Evolutionary conservation across 2,113 vertebrate genomes (phyloP).

Genomic region (Zosterops lateralis): DNA sequence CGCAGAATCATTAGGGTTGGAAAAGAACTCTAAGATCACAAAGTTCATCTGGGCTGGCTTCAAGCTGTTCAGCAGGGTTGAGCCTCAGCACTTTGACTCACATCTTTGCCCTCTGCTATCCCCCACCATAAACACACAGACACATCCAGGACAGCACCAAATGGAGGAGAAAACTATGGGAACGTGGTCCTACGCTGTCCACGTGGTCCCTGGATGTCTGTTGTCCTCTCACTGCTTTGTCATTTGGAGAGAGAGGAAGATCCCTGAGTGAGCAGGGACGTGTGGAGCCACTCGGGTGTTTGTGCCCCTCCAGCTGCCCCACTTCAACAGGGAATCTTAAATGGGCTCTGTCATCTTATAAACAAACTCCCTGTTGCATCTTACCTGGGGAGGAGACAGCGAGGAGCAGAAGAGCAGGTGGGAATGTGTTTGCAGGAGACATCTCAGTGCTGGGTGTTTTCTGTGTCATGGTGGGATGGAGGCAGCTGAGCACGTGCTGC

Average conservation of each 20-base stretch:
- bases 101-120: accelerated
- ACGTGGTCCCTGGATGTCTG: background rate
- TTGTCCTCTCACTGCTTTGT: background rate
- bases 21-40: background rate
- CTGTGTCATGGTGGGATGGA: accelerated
- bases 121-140: background rate
- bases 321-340: accelerated
- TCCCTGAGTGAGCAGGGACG: background rate
- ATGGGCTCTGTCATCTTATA: background rate
- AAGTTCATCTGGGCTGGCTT: background rate
- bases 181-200: accelerated
- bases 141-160: background rate
- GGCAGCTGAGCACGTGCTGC: background rate
- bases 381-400: background rate
- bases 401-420: background rate
- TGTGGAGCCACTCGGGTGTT: accelerated
- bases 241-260: background rate
- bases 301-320: background rate
- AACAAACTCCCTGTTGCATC: background rate
- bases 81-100: background rate
- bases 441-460: background rate
- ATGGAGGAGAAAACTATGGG: accelerated
- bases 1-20: background rate
- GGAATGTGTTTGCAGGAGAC: accelerated
- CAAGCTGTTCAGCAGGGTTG: background rate